Evolutionary conservation across 1,140 invertebrate genomes (phyloP), one percentile per base, ranked within the genome.

Genomic region (Doryteuthis pealeii): DNA sequence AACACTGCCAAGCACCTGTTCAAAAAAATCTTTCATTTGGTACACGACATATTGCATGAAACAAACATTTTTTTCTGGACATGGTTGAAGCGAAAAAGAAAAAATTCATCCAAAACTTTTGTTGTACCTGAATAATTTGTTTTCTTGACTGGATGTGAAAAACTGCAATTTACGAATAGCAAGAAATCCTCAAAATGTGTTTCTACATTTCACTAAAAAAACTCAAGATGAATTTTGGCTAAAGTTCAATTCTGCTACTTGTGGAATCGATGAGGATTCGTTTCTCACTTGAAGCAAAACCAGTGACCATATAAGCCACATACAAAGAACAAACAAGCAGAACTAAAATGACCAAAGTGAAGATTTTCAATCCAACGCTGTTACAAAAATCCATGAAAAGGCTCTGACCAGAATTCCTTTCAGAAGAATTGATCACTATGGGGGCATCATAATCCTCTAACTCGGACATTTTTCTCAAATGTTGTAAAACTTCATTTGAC

Each of bases 341-440:
- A 91, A 91, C 0, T 89, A 91, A 28, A 89, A 90, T 90, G 74
- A 73, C 54, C 4, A 82, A 89, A 86, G 35, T n/a, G 4, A 73
- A 45, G 33, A 78, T 77, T 65, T 49, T 43, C 0, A 26, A 18
- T 0, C 77, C 77, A 31, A 80, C 67, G n/a, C 78, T 77, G 31
- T 70, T 68, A 45, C 71, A 74, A 31, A 78, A 76, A 66, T 80
- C 79, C 40, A 78, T 74, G 45, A 76, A 74, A 3, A 62, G 54
- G 18, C 0, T 62, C 26, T 62, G 54, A 5, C 54, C 54, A 18
- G 10, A 62, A 62, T 5, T 28, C 54, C 26, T 68, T 22, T 35
- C 49, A 3, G 35, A 10, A 28, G 22, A 18, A 22, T 32, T n/a
- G 15, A 58, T 49, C 31, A 28, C 28, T 22, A 71, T 26, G 1